phyloP scores from a whole-genome alignment of 2,113 vertebrate genomes.

The Labeo catla region DNA sequence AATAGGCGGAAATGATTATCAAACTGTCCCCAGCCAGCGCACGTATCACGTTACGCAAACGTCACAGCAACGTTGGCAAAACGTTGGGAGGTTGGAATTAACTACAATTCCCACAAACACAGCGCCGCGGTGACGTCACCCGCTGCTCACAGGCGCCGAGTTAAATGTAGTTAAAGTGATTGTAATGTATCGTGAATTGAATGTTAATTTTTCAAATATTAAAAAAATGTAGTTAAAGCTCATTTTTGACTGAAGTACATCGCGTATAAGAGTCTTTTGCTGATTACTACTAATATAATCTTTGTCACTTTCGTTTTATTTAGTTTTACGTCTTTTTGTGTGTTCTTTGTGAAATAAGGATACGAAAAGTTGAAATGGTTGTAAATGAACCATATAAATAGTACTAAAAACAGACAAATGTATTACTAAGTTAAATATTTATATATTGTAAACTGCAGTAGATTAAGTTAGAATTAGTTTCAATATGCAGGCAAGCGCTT shows the following conservation, averaged over 20 bases:
- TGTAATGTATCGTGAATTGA: no score
- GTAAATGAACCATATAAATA: no score
- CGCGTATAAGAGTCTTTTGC: neutral
- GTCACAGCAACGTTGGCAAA: constrained; percentile 67
- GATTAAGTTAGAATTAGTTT: neutral
- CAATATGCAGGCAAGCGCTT: neutral
- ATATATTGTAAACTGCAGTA: no score
- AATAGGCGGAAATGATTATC: constrained; percentile 62
- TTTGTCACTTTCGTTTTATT: neutral
- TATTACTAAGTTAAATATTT: no score
- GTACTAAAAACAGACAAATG: no score
- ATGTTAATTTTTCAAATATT: no score
- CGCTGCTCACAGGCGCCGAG: neutral
- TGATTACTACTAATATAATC: neutral
- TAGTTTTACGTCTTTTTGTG: neutral
- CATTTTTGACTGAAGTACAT: neutral
- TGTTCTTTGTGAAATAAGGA: neutral
- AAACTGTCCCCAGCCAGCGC: constrained; percentile 42
- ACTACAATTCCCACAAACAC: constrained; percentile 64
- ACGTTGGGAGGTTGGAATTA: constrained; percentile 49
- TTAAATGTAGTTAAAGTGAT: neutral
- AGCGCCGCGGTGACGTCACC: neutral
- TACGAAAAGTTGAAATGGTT: neutral
- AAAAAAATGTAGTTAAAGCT: neutral
- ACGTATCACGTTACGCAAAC: constrained; percentile 65